Evolutionary conservation across 2,888 invertebrate species (phyloP).

Genomic region (Dichetophora obliterata): DNA sequence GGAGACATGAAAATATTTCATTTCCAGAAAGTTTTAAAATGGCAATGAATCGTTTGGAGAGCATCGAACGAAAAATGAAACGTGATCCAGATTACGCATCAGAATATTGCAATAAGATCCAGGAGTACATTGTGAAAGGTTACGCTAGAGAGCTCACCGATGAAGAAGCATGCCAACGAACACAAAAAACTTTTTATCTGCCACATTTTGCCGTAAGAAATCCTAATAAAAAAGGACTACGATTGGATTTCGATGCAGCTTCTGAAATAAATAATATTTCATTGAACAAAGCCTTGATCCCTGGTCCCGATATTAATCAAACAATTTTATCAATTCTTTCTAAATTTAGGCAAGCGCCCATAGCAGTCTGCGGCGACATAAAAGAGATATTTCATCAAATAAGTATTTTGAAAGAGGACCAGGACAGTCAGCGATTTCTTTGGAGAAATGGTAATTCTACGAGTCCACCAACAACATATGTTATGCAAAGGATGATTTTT

Average conservation of each 20-base stretch:
- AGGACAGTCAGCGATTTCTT: conserved; percentile 40
- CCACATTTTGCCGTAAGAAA: conserved; percentile 40
- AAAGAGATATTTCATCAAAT: not conserved
- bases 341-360: conserved; percentile 38
- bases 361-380: conserved; percentile 33
- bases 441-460: conserved; percentile 26
- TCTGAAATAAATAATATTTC: conserved; percentile 28
- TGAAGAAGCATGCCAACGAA: not conserved
- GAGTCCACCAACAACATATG: conserved; percentile 26
- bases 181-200: conserved; percentile 28
- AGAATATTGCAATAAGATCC: not conserved
- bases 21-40: conserved; percentile 38
- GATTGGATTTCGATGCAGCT: conserved; percentile 40
- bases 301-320: conserved; percentile 18
- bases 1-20: conserved; percentile 11
- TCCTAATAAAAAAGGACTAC: conserved; percentile 31
- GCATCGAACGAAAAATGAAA: conserved; percentile 23
- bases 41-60: not conserved
- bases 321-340: conserved; percentile 26
- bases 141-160: conserved; percentile 13
- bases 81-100: conserved; percentile 30
- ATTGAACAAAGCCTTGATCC: conserved; percentile 19
- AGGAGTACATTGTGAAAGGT: conserved; percentile 5
- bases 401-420: conserved; percentile 34
- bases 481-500: conserved; percentile 43